Evolutionary conservation across 2,888 invertebrate species (phyloP), one percentile per base, ranked within the genome.

Genomic region (Oscheius sp.): DNA sequence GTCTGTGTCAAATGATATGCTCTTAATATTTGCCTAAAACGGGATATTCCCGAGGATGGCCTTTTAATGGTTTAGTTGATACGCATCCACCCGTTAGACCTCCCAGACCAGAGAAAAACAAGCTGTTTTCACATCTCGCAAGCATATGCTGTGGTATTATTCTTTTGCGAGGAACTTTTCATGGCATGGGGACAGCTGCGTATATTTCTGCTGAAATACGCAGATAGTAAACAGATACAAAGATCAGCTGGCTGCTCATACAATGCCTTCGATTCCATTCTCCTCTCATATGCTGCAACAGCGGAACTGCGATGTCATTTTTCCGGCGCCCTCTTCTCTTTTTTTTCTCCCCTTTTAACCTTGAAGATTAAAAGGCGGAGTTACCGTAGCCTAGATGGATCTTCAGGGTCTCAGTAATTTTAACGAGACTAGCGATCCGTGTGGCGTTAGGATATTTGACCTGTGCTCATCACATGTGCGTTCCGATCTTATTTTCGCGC

Each of bases 81-180:
- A 35, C 35, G 35, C 35, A 35, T 9, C 35, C n/a, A n/a, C n/a
- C 35, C 35, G 35, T 6, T 13, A 55, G 55, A 21, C 13, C 43
- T 61, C 58, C 27, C 27, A 21, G 27, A 27, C 29, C 43, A 61
- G 23, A 27, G 66, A 18, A 66, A 66, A 66, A 66, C 66, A 66
- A 52, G 66, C 66, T 66, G 66, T 66, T 66, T 49, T 66, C 35
- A 23, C 16, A n/a, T 49, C 52, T 29, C 18, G 66, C 66, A 45
- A 23, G 46, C 52, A 66, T 52, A 66, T 49, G 49, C 66, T 66
- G 49, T 52, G 49, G 49, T 66, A 66, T 66, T 66, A 64, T 64
- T 64, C 64, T 21, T 41, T 64, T 23, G 21, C 49, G 23, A 52
- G 52, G 66, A n/a, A 41, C 46, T 49, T 66, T 49, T 21, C 52